These are phyloP conservation scores for Craterocephalus amniculus DNA, from an alignment of 2,797 vertebrate genomes.

Conservation along the genomic window DNA sequence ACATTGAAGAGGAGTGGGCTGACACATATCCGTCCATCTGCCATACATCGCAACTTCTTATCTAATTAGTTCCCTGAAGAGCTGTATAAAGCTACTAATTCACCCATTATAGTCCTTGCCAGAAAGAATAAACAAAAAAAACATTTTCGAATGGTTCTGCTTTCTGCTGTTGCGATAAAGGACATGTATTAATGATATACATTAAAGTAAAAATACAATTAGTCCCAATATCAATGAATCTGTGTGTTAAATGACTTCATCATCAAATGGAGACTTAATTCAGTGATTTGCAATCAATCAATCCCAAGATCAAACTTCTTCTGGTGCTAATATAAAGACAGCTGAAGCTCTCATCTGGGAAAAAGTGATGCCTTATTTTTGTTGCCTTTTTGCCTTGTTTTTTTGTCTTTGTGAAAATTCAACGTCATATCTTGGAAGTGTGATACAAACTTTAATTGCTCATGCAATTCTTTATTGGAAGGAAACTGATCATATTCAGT, in stretches of 20 bases:
- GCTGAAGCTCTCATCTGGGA: slow-evolving; percentile 28
- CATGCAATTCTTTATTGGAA: slow-evolving; percentile 18
- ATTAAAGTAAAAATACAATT: slow-evolving; percentile 67
- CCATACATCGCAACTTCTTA: slow-evolving; percentile 70
- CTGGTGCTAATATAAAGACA: slow-evolving; percentile 9
- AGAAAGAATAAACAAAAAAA: slow-evolving; percentile 28
- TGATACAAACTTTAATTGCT: slow-evolving; percentile 5
- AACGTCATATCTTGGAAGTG: slow-evolving; percentile 12
- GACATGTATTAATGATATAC: slow-evolving; percentile 58
- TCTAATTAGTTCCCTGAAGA: slow-evolving; percentile 79
- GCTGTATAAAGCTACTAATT: slow-evolving; percentile 59
- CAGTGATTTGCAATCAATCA: slow-evolving; percentile 49
- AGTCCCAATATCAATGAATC: slow-evolving; percentile 59
- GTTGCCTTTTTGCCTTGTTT: slow-evolving; percentile 6
- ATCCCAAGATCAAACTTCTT: slow-evolving; percentile 47
- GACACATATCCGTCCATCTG: slow-evolving; percentile 70
- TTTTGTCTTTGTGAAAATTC: slow-evolving; percentile 25
- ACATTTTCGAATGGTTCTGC: slow-evolving; percentile 28
- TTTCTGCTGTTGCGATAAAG: slow-evolving; percentile 56
- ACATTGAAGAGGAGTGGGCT: slow-evolving; percentile 73
- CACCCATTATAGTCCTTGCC: slow-evolving; percentile 40
- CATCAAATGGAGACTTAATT: slow-evolving; percentile 36
- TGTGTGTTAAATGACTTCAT: slow-evolving; percentile 46
- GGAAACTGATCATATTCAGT: slow-evolving; percentile 12
- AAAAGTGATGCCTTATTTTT: slow-evolving; percentile 12